Evolutionary conservation across 2,113 vertebrate species (phyloP).

Genomic region (Columba livia): DNA sequence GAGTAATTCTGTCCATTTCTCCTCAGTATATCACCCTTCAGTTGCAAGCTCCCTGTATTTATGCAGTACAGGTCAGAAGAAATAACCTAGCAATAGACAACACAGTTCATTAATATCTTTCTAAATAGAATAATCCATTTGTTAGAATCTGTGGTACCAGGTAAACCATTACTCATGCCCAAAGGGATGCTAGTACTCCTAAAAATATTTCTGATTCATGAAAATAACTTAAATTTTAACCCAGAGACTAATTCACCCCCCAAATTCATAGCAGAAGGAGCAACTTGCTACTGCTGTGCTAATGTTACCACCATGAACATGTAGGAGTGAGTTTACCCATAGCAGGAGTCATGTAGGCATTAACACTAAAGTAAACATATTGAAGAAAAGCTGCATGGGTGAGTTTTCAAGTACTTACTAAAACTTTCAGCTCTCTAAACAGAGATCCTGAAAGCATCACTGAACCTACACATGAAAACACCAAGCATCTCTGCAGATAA

Average conservation of each 20-base stretch:
- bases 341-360: neutral
- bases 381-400: neutral
- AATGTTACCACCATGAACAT: neutral
- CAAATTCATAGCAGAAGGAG: neutral
- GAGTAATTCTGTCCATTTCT: neutral
- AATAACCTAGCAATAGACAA: neutral
- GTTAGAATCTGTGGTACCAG: neutral
- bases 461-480: neutral
- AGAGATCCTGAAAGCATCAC: neutral
- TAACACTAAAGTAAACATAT: neutral
- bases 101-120: neutral
- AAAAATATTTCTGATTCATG: neutral
- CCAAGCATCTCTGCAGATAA: neutral
- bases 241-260: neutral
- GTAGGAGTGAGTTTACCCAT: neutral
- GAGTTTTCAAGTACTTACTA: neutral
- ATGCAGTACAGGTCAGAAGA: neutral
- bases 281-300: neutral
- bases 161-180: neutral
- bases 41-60: neutral
- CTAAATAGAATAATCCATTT: neutral
- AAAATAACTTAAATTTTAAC: neutral
- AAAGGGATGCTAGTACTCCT: fast-evolving
- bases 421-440: neutral
- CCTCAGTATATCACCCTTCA: neutral